Base-by-base conservation (phyloP, 2,113 vertebrate species). In the Talpa occidentalis region DNA sequence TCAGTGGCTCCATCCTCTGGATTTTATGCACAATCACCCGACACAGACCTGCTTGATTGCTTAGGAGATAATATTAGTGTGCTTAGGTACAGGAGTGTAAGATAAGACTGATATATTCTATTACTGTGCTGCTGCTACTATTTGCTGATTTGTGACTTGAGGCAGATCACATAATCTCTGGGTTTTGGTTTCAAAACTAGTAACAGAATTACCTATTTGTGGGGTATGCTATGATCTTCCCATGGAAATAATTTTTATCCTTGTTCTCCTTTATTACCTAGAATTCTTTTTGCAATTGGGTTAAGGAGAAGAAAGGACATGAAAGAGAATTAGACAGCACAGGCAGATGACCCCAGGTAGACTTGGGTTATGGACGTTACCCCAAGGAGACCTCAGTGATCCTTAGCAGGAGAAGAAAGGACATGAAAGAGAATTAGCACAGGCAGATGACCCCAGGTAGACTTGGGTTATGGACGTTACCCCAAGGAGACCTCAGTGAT, bases 101-200 rank as follows among this genome's bases (percentile, higher is more conserved):
- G 47, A 77, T 44, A 91, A 90, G 90, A 83, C 0, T 5, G 2
- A 1, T 0, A 10, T 87, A 91, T 91, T 81, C 73, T 81, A 2
- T 82, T 90, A 90, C 72, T 81, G 30, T 59, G 81, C 26, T 15
- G 85, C 28, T 89, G 85, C 37, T 54, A 21, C 52, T 62, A 47
- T 80, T 70, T 56, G 70, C 77, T 93, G 70, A 91, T 93, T 35
- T 73, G 54, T 93, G 77, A 91, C 91, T 35, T 73, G 54, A 78
- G 42, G 49, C 21, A 62, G 69, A 62, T 86, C 60, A 54, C 73
- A 54, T 79, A 35, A 80, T 62, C 32, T 80, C 62, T 56, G 56
- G 90, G 79, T 78, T 40, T 82, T 91, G 49, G 52, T 87, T 93
- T 93, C 87, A 94, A 78, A 47, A 47, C 49, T 52, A 96, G 35